A percentile compares a stretch with the other conserved stretches of the same genome.
Evolutionary conservation across 2,113 vertebrate species (phyloP).

Genomic region (Osmerus eperlanus): DNA sequence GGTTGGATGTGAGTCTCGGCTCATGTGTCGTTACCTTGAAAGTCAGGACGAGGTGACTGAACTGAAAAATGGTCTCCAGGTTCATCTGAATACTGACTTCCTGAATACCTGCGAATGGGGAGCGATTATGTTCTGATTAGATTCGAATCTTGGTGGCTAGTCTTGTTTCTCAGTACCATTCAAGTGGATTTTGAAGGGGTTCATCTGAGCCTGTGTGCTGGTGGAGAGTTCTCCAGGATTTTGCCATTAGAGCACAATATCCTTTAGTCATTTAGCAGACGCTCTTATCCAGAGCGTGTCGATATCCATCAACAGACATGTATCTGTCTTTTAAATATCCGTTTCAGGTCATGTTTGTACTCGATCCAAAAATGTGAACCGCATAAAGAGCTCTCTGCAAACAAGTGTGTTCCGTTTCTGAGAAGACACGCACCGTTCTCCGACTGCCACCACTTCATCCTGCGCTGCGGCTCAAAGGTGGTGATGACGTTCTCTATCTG

Average conservation of each 20-base stretch:
- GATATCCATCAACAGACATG: background rate
- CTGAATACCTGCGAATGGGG: conserved; percentile 75
- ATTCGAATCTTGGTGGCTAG: background rate
- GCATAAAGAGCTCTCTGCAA: background rate
- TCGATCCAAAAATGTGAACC: background rate
- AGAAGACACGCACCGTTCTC: conserved; percentile 77
- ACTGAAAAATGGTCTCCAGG: conserved; percentile 85
- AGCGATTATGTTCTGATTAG: background rate
- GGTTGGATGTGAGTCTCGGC: background rate
- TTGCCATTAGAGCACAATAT: background rate
- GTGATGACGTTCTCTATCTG: conserved; percentile 81
- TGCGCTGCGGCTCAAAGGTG: conserved; percentile 73
- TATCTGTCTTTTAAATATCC: background rate
- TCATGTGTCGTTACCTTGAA: conserved; percentile 79
- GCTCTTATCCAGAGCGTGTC: no score
- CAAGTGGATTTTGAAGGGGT: background rate
- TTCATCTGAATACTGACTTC: conserved; percentile 84
- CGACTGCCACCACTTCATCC: conserved; percentile 88
- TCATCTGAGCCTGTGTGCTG: no score
- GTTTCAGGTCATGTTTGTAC: no score
- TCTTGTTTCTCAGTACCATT: background rate
- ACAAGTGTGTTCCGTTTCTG: background rate
- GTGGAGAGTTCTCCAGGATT: no score
- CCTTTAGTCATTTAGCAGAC: no score
- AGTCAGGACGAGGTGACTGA: conserved; percentile 87